These are phyloP conservation scores for Muricea muricata DNA, from an alignment of 92 coral and sea anemone genomes.

Conservation along the genomic window DNA sequence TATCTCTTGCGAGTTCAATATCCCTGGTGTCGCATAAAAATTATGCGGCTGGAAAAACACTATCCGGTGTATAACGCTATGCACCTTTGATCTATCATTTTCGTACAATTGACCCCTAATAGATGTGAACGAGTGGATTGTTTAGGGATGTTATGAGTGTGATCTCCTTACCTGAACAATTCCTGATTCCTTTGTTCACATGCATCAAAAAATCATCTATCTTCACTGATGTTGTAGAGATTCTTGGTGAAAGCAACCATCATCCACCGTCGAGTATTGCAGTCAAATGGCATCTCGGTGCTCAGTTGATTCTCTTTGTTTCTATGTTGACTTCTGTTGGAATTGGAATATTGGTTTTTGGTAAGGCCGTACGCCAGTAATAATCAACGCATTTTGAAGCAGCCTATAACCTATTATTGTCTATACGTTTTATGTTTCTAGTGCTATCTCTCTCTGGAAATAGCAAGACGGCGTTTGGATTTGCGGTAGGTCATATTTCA, in stretches of 20 bases:
- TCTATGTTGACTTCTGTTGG: constrained; percentile 37
- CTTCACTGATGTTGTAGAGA: background rate
- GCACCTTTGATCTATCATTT: too few relatives aligned
- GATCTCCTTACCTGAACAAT: too few relatives aligned
- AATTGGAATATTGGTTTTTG: constrained; percentile 41
- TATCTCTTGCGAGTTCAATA: too few relatives aligned
- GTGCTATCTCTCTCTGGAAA: constrained; percentile 55
- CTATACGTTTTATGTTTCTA: constrained; percentile 2
- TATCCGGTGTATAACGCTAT: too few relatives aligned
- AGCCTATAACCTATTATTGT: background rate
- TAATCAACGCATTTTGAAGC: too few relatives aligned
- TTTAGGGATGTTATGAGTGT: too few relatives aligned
- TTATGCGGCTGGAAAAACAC: too few relatives aligned
- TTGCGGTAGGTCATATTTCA: constrained; percentile 59
- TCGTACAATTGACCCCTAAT: too few relatives aligned
- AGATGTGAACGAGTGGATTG: too few relatives aligned
- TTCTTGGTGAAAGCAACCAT: constrained; percentile 19
- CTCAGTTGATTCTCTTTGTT: constrained; percentile 30
- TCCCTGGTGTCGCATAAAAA: too few relatives aligned
- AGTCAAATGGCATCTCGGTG: constrained; percentile 38
- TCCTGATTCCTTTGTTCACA: too few relatives aligned
- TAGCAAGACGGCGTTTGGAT: constrained; percentile 72
- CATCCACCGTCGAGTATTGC: constrained; percentile 44
- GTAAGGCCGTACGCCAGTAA: background rate
- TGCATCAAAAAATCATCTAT: background rate